These are phyloP conservation scores for Microcebus ravelobensis DNA, from an alignment of 2,113 vertebrate genomes.

Conservation along the genomic window DNA sequence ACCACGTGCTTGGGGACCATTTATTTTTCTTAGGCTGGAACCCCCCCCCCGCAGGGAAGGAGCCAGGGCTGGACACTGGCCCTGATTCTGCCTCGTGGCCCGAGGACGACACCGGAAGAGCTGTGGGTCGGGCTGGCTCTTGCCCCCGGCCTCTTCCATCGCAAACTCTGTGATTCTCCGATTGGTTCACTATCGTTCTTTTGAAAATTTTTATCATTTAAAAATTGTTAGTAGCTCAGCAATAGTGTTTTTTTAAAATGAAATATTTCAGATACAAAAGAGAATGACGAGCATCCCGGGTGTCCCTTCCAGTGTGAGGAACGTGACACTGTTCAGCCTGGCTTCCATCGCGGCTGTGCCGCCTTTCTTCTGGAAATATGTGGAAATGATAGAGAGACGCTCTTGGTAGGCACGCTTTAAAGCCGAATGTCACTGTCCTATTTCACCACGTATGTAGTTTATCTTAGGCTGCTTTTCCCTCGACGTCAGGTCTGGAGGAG, in stretches of 20 bases:
- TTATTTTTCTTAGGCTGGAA: background rate
- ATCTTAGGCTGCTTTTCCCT: background rate
- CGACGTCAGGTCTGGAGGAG: background rate
- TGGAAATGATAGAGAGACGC: background rate
- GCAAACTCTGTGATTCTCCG: background rate
- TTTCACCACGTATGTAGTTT: accelerated
- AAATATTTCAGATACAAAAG: background rate
- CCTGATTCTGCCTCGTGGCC: background rate
- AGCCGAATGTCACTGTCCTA: background rate
- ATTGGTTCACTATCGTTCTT: background rate
- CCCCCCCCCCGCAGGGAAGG: background rate
- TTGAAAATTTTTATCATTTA: background rate
- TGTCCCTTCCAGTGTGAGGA: background rate
- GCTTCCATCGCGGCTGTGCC: background rate
- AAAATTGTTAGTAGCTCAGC: background rate
- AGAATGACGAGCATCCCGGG: background rate
- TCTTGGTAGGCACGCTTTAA: background rate
- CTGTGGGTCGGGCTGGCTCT: background rate
- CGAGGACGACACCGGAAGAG: accelerated
- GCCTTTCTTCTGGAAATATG: background rate
- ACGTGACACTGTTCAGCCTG: accelerated
- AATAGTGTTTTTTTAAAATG: background rate
- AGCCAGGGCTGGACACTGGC: background rate
- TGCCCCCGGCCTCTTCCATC: background rate
- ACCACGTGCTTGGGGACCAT: background rate